phyloP scores from a whole-genome alignment of 1,140 invertebrate species.

The Andrena cerasifolii region DNA sequence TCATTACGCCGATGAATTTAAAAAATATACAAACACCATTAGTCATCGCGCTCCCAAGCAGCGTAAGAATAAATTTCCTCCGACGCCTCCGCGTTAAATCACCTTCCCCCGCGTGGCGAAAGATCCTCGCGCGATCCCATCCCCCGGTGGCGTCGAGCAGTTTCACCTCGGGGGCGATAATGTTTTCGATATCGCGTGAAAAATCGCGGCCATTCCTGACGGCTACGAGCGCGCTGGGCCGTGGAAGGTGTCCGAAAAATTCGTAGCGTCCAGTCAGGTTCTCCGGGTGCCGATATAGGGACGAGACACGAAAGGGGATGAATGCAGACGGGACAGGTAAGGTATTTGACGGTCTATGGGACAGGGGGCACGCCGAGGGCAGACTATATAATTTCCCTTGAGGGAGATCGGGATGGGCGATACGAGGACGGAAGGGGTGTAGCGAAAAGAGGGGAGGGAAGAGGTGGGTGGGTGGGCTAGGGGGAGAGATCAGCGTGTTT shows the following conservation, averaged over 20 bases:
- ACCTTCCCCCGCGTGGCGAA: neutral
- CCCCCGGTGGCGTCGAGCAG: neutral
- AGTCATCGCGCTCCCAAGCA: slow-evolving; percentile 46
- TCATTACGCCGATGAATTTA: slow-evolving; percentile 56
- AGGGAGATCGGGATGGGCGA: slow-evolving; percentile 80
- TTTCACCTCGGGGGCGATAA: slow-evolving; percentile 8
- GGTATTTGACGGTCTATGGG: slow-evolving; percentile 74
- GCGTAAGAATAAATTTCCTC: slow-evolving; percentile 29
- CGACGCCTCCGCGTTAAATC: slow-evolving; percentile 4
- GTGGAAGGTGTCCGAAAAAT: slow-evolving; percentile 73
- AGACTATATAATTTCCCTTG: slow-evolving; percentile 82
- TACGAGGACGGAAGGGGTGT: slow-evolving; percentile 59
- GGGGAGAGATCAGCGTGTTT: slow-evolving; percentile 74
- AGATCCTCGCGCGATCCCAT: neutral
- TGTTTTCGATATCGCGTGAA: neutral
- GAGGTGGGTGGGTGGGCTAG: slow-evolving; percentile 40
- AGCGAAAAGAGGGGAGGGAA: slow-evolving; percentile 59
- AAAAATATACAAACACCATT: slow-evolving; percentile 64
- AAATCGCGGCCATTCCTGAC: slow-evolving; percentile 33
- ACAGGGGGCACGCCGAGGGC: slow-evolving; percentile 70
- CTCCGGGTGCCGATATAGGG: slow-evolving; percentile 59
- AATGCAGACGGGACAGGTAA: slow-evolving; percentile 75
- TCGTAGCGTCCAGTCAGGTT: slow-evolving; percentile 60
- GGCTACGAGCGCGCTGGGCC: slow-evolving; percentile 48
- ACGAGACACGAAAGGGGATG: slow-evolving; percentile 66